These are phyloP conservation scores for Hirtodrosophila histrioides DNA, from an alignment of 2,888 invertebrate genomes.

Conservation along the genomic window DNA sequence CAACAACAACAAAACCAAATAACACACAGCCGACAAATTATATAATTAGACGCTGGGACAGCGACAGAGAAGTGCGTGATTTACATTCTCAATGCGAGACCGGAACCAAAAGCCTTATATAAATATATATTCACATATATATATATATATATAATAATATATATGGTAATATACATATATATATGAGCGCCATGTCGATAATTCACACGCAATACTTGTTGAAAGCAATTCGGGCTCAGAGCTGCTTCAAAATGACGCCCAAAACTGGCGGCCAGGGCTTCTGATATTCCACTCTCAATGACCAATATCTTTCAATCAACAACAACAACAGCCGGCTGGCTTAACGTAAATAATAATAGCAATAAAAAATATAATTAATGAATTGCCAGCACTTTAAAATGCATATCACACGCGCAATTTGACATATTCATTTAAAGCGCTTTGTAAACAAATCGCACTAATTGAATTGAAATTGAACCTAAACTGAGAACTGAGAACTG, in stretches of 20 bases:
- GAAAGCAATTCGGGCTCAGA: not conserved
- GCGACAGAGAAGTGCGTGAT: slow-evolving; percentile 26
- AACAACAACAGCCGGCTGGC: not conserved
- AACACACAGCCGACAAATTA: slow-evolving; percentile 51
- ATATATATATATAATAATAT: not conserved
- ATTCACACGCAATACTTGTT: slow-evolving; percentile 1
- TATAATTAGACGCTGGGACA: slow-evolving; percentile 62
- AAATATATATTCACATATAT: not conserved
- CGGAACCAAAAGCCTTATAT: slow-evolving; percentile 10
- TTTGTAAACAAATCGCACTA: slow-evolving; percentile 31
- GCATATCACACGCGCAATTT: slow-evolving; percentile 47
- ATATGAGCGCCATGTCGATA: slow-evolving; percentile 11
- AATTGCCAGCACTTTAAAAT: slow-evolving; percentile 40
- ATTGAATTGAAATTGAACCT: slow-evolving; percentile 12
- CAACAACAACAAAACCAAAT: not conserved
- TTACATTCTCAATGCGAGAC: slow-evolving; percentile 23
- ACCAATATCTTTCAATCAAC: slow-evolving; percentile 6
- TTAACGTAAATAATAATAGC: slow-evolving; percentile 5
- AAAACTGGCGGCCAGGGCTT: slow-evolving; percentile 1
- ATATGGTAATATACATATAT: slow-evolving; percentile 1
- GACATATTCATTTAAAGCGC: slow-evolving; percentile 46
- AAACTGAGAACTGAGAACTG: too few relatives aligned
- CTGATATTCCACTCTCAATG: slow-evolving; percentile 6
- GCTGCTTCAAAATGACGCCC: too few relatives aligned
- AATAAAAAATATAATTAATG: slow-evolving; percentile 9